Percentiles rank a stretch among this genome's conserved stretches.
These are phyloP conservation scores for Apantesis nais DNA, from an alignment of 2,888 invertebrate genomes.

Conservation along the genomic window DNA sequence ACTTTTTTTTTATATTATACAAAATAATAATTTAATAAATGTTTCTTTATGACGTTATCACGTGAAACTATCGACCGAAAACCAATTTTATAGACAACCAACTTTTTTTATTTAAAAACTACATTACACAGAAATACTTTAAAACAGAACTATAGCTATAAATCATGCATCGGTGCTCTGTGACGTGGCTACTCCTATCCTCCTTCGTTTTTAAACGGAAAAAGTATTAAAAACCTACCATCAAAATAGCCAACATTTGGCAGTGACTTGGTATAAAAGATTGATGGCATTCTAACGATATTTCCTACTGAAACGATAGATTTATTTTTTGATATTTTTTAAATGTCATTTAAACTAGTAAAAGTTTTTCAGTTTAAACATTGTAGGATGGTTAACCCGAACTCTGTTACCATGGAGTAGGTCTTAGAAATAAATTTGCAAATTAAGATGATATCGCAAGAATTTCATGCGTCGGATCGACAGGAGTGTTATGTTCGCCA, in stretches of 20 bases:
- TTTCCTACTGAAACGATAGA: not conserved
- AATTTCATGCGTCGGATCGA: too few relatives aligned
- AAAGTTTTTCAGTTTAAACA: not conserved
- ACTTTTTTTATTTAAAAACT: not conserved
- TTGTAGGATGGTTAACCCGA: not conserved
- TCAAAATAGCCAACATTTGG: not conserved
- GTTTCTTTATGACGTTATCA: too few relatives aligned
- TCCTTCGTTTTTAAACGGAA: not conserved
- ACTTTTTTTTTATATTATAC: too few relatives aligned
- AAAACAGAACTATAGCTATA: not conserved
- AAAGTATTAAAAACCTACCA: not conserved
- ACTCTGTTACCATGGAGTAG: too few relatives aligned
- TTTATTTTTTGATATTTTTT: not conserved
- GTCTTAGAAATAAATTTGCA: too few relatives aligned
- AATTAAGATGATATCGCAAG: too few relatives aligned
- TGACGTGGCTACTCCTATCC: not conserved
- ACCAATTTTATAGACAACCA: too few relatives aligned
- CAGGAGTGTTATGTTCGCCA: too few relatives aligned
- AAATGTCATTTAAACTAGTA: not conserved
- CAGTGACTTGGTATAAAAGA: not conserved
- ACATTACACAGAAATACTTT: not conserved
- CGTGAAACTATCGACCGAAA: too few relatives aligned
- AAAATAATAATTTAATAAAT: too few relatives aligned
- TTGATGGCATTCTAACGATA: not conserved
- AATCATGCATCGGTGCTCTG: not conserved